These are phyloP conservation scores for Phataginus tetradactyla DNA, from an alignment of 2,797 vertebrate genomes.

Conservation along the genomic window DNA sequence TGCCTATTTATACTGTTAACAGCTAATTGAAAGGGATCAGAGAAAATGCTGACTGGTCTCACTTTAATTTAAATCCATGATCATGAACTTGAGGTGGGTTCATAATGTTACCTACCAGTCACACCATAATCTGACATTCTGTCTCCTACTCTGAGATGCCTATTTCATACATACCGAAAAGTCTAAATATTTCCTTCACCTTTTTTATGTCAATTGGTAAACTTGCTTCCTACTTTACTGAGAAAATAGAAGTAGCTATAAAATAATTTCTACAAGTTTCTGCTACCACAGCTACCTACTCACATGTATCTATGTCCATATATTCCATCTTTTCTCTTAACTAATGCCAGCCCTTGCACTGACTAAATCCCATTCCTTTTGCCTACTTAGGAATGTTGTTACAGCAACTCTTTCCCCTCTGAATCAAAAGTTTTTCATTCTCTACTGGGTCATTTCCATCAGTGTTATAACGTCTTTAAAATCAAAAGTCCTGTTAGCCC, in stretches of 20 bases:
- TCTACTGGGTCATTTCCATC: background rate
- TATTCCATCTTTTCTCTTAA: background rate
- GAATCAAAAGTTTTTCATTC: background rate
- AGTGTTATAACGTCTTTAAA: background rate
- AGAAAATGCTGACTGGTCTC: background rate
- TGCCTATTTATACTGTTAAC: background rate
- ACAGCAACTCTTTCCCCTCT: background rate
- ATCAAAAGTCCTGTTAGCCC: background rate
- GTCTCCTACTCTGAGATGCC: background rate
- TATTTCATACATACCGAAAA: background rate
- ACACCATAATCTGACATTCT: background rate
- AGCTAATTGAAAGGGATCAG: background rate
- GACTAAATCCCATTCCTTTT: background rate
- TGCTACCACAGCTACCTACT: background rate
- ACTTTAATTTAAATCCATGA: conserved; percentile 46
- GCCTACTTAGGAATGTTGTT: background rate
- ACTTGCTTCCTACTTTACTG: background rate
- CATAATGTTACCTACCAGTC: background rate
- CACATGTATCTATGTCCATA: background rate
- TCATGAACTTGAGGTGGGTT: background rate
- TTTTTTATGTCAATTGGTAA: background rate
- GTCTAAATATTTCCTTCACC: background rate
- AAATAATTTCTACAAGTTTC: background rate
- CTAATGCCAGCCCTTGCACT: background rate
- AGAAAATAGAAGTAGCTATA: background rate